Percentiles rank a stretch among this genome's conserved stretches.
These are phyloP conservation scores for Mormyrus hasselquistii DNA, from an alignment of 2,797 vertebrate genomes.

Conservation along the genomic window DNA sequence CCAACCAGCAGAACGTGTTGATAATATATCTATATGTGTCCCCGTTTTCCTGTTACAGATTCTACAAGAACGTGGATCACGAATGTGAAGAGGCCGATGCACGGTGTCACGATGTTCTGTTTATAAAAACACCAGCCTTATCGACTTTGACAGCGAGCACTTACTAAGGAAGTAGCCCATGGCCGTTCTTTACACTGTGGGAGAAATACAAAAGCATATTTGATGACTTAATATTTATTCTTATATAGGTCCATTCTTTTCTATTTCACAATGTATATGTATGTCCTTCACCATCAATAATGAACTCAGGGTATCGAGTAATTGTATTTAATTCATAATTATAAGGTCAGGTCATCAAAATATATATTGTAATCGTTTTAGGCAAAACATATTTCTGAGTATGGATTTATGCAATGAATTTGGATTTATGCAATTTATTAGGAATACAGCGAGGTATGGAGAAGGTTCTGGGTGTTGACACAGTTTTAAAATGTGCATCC, in stretches of 20 bases:
- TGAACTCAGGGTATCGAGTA: not conserved
- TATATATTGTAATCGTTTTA: not conserved
- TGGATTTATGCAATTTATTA: not conserved
- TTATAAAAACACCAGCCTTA: slow-evolving; percentile 14
- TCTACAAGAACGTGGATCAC: slow-evolving; percentile 79
- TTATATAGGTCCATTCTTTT: not conserved
- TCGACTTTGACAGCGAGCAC: slow-evolving; percentile 20
- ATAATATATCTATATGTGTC: not conserved
- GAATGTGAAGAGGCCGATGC: slow-evolving; percentile 65
- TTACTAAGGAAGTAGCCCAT: slow-evolving; percentile 8
- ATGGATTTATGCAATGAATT: not conserved
- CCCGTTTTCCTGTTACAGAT: slow-evolving; percentile 61
- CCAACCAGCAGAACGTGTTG: not conserved
- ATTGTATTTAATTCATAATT: not conserved
- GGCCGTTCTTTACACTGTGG: not conserved
- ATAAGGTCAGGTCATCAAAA: not conserved
- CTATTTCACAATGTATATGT: not conserved
- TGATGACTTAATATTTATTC: slow-evolving; percentile 22
- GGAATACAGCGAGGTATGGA: not conserved
- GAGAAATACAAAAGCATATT: not conserved
- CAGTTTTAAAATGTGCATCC: not conserved
- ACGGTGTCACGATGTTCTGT: slow-evolving; percentile 31
- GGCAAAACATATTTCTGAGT: not conserved
- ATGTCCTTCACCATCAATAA: slow-evolving; percentile 12
- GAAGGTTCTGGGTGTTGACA: not conserved